Evolutionary conservation across 2,888 invertebrate genomes (phyloP).

Genomic region (Pteria penguin): DNA sequence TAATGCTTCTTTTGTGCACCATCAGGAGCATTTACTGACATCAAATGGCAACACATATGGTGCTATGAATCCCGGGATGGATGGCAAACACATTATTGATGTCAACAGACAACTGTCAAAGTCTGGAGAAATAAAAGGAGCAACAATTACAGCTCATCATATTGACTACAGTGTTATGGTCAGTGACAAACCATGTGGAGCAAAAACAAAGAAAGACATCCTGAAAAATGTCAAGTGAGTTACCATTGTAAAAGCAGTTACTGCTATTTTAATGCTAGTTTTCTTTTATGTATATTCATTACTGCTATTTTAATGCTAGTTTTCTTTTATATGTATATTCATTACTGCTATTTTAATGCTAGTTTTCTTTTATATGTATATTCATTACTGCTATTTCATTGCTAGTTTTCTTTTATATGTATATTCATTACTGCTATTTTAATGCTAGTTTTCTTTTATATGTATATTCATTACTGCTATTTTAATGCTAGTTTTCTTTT

Average conservation of each 20-base stretch:
- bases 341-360: too few relatives aligned
- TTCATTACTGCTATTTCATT: too few relatives aligned
- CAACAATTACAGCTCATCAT: conserved; percentile 66
- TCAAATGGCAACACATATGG: neutral
- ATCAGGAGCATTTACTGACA: neutral
- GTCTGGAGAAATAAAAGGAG: conserved; percentile 24
- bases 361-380: too few relatives aligned
- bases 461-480: too few relatives aligned
- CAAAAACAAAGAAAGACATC: conserved; percentile 64
- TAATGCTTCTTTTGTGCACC: neutral
- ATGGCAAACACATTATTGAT: neutral
- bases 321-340: too few relatives aligned
- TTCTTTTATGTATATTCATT: too few relatives aligned
- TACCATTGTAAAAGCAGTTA: neutral
- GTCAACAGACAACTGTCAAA: neutral
- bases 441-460: too few relatives aligned
- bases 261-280: too few relatives aligned
- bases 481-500: too few relatives aligned
- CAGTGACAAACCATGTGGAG: conserved; percentile 60
- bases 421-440: too few relatives aligned
- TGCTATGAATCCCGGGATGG: neutral
- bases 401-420: too few relatives aligned
- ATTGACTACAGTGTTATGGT: conserved; percentile 71
- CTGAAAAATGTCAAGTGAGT: conserved; percentile 74
- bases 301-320: too few relatives aligned